These are phyloP conservation scores for Cordilura impudica DNA, from an alignment of 2,888 invertebrate genomes.

Conservation along the genomic window DNA sequence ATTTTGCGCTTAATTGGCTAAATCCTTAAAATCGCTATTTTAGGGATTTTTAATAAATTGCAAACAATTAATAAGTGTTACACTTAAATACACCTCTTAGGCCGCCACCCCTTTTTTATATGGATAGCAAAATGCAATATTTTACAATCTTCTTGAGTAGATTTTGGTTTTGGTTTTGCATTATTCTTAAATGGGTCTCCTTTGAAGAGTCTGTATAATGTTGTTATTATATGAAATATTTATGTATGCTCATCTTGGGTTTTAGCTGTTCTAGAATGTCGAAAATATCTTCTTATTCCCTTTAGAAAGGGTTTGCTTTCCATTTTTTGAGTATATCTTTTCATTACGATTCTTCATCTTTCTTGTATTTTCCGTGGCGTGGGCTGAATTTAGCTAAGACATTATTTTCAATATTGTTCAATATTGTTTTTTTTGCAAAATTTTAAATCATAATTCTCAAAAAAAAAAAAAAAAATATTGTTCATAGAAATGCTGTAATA, in stretches of 20 bases:
- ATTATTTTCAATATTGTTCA: not conserved
- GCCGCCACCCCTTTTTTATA: conserved; percentile 18
- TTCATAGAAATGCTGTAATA: no score
- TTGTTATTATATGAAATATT: conserved; percentile 52
- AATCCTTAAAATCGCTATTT: conserved; percentile 34
- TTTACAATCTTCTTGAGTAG: not conserved
- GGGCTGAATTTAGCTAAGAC: conserved; percentile 21
- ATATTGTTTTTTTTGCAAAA: not conserved
- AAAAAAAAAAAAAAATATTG: no score
- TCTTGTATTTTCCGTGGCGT: conserved; percentile 31
- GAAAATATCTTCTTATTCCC: not conserved
- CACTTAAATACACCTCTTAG: conserved; percentile 21
- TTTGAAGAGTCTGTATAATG: no score
- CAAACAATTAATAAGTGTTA: conserved; percentile 56
- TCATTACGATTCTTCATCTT: not conserved
- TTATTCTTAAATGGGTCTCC: conserved; percentile 7
- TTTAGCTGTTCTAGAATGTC: conserved; percentile 1
- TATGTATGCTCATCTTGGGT: conserved; percentile 47
- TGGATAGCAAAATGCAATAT: not conserved
- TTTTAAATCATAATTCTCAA: no score
- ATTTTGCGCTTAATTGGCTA: conserved; percentile 53
- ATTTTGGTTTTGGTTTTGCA: conserved; percentile 2
- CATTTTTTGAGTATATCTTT: not conserved
- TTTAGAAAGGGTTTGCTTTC: conserved; percentile 2
- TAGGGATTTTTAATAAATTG: conserved; percentile 28